These are phyloP conservation scores for Drosophila picticornis DNA, from an alignment of 2,888 invertebrate genomes.

Conservation along the genomic window DNA sequence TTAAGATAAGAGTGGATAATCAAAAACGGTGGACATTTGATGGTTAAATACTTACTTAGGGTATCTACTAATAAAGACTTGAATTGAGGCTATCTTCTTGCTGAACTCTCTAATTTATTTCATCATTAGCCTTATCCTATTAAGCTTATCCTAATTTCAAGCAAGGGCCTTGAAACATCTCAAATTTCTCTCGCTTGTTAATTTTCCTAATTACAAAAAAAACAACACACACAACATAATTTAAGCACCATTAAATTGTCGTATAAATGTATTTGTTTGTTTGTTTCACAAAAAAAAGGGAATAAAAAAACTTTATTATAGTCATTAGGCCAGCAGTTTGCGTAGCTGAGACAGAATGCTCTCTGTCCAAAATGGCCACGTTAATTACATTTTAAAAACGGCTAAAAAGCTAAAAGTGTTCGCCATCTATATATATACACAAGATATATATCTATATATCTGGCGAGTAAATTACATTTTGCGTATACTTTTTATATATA, in stretches of 20 bases:
- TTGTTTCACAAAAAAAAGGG: background rate
- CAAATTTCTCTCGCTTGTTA: background rate
- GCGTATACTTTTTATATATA: slow-evolving; percentile 16
- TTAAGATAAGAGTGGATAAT: no score
- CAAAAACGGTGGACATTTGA: no score
- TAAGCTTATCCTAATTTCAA: background rate
- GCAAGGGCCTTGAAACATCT: background rate
- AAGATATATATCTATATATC: background rate
- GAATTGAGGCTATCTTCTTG: background rate
- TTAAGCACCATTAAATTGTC: slow-evolving; percentile 9
- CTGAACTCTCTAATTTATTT: background rate
- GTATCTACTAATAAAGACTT: background rate
- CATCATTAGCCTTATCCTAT: background rate
- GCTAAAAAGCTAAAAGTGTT: slow-evolving; percentile 28
- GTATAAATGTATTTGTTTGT: slow-evolving; percentile 6
- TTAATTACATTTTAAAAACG: slow-evolving; percentile 53
- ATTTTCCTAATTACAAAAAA: background rate
- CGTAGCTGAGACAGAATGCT: slow-evolving; percentile 14
- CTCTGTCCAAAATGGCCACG: slow-evolving; percentile 22
- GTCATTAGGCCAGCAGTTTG: background rate
- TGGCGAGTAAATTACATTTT: slow-evolving; percentile 35
- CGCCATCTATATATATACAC: background rate
- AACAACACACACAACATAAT: background rate
- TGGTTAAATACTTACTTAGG: background rate
- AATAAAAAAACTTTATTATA: slow-evolving; percentile 2